A percentile compares a stretch with the other conserved stretches of the same genome.
Conservation (phyloP, 1,140 invertebrate species). For the Lordiphosa clarofinis region DNA sequence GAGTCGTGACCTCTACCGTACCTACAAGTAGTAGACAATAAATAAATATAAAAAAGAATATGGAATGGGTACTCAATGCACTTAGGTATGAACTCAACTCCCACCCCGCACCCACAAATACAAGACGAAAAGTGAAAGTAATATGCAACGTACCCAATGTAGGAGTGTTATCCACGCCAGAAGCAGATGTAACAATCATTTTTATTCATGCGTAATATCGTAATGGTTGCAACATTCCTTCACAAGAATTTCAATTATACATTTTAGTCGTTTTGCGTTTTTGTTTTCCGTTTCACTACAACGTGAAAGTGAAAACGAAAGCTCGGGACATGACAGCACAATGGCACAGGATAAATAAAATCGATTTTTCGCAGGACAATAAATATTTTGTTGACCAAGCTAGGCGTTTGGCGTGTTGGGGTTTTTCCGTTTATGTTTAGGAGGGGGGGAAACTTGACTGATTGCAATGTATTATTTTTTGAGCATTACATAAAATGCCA, state of each 20-base stretch:
- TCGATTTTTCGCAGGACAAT: constrained; percentile 71
- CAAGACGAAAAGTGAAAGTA: constrained; percentile 8
- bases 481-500: too few relatives aligned
- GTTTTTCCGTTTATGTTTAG: too few relatives aligned
- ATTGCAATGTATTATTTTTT: too few relatives aligned
- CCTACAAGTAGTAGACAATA: constrained; percentile 81
- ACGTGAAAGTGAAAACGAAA: constrained; percentile 34
- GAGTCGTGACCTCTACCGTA: constrained; percentile 88
- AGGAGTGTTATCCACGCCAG: constrained; percentile 73
- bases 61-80: background rate
- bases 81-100: constrained; percentile 1
- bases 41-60: background rate
- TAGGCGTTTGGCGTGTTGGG: constrained; percentile 2
- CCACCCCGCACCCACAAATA: constrained; percentile 24
- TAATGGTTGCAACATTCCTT: constrained; percentile 15
- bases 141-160: constrained; percentile 66
- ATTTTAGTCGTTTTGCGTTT: background rate
- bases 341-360: constrained; percentile 44
- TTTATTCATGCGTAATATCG: constrained; percentile 59
- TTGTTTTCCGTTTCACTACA: constrained; percentile 36
- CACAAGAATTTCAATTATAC: constrained; percentile 9
- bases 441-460: too few relatives aligned
- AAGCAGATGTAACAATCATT: constrained; percentile 77
- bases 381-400: constrained; percentile 44
- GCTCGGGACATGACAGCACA: constrained; percentile 54